phyloP scores from a whole-genome alignment of 2,797 vertebrate species.

The Bryconaethiops microstoma region DNA sequence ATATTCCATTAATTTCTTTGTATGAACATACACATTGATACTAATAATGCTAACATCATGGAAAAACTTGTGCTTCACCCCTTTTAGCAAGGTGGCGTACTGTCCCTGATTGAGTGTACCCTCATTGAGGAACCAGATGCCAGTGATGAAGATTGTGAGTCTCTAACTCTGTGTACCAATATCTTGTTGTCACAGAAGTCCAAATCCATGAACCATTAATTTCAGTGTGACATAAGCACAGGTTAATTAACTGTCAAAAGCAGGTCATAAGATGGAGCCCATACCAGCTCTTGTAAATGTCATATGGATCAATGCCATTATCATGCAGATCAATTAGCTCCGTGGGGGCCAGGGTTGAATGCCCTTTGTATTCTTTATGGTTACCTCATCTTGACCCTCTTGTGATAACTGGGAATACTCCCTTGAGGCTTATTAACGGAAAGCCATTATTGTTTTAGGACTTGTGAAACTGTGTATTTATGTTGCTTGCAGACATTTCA shows the following conservation, averaged over 20 bases:
- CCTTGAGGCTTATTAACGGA: constrained; percentile 34
- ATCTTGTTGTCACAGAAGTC: constrained; percentile 16
- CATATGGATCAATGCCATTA: constrained; percentile 66
- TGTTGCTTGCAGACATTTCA: neutral
- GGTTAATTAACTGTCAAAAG: constrained; percentile 78
- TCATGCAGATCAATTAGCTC: constrained; percentile 59
- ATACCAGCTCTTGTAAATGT: constrained; percentile 68
- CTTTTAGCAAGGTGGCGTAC: constrained; percentile 93
- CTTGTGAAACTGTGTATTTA: neutral
- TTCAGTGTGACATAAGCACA: constrained; percentile 46
- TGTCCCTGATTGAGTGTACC: constrained; percentile 94
- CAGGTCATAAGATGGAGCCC: constrained; percentile 65
- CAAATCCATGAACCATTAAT: constrained; percentile 39
- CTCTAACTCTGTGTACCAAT: constrained; percentile 10
- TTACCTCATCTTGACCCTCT: constrained; percentile 32
- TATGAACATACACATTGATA: neutral
- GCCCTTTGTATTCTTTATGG: constrained; percentile 32
- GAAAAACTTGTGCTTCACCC: constrained; percentile 52
- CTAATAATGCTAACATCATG: neutral
- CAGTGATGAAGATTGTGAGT: constrained; percentile 94
- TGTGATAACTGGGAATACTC: constrained; percentile 23
- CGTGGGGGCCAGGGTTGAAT: constrained; percentile 26
- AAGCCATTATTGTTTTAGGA: constrained; percentile 29
- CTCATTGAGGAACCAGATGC: constrained; percentile 92
- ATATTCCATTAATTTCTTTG: neutral